A percentile compares a stretch with the other conserved stretches of the same genome.
Evolutionary conservation across 2,797 vertebrate genomes (phyloP).

Genomic region (Xerus rutilus): DNA sequence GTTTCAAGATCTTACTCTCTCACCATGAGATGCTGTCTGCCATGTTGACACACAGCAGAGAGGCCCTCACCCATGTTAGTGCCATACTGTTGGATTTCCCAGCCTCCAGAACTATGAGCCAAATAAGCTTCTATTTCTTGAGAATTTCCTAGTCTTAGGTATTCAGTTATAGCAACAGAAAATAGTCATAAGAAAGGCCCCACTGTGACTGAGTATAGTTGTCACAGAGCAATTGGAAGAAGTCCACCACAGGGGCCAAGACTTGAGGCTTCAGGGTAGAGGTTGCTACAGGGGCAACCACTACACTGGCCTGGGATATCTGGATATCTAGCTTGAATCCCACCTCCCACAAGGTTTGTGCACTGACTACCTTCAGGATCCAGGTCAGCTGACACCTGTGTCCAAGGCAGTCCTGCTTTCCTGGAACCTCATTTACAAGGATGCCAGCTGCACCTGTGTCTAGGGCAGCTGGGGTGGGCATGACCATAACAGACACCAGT

Average conservation of each 20-base stretch:
- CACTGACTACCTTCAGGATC: neutral
- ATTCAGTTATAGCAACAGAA: no score
- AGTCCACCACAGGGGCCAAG: neutral
- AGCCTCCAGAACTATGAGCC: neutral
- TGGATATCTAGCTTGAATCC: neutral
- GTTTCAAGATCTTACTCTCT: neutral
- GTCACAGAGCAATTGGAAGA: neutral
- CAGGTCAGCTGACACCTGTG: neutral
- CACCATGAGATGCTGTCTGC: neutral
- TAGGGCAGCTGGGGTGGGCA: neutral
- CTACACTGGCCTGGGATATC: fast-evolving
- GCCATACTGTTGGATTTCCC: neutral
- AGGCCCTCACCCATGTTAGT: neutral
- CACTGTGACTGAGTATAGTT: neutral
- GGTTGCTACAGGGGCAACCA: no score
- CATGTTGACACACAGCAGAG: neutral
- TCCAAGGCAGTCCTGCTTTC: neutral
- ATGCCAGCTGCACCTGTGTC: neutral
- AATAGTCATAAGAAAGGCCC: neutral
- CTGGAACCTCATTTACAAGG: neutral
- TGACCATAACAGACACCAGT: neutral
- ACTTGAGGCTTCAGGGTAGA: neutral
- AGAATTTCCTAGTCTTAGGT: neutral
- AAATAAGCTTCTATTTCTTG: neutral
- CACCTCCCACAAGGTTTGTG: fast-evolving